Percentiles rank a stretch among this genome's conserved stretches.
phyloP scores from a whole-genome alignment of 2,113 vertebrate species.

The Potamarius usumacintae region DNA sequence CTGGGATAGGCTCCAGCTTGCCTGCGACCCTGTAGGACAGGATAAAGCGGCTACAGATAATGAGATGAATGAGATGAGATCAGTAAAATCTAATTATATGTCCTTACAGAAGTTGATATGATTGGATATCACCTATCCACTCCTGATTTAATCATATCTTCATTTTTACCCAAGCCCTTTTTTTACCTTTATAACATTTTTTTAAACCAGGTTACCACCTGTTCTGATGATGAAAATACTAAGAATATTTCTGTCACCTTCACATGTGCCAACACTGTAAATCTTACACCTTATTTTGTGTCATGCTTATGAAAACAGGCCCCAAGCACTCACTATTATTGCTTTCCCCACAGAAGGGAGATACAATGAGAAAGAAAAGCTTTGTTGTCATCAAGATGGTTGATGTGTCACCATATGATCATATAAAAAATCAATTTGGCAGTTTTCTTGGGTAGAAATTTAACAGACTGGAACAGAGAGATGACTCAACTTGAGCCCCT shows the following conservation, averaged over 20 bases:
- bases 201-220: background rate
- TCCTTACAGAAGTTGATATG: background rate
- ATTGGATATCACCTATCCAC: background rate
- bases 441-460: background rate
- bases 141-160: background rate
- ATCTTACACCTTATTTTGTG: background rate
- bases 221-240: background rate
- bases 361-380: background rate
- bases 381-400: background rate
- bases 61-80: background rate
- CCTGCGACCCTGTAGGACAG: no score
- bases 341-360: background rate
- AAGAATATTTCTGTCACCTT: background rate
- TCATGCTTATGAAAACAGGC: background rate
- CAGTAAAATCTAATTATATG: background rate
- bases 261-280: background rate
- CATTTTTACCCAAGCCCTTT: no score
- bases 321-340: background rate
- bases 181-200: background rate
- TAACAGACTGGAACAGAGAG: background rate
- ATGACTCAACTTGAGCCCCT: background rate
- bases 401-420: background rate
- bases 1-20: no score
- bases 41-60: no score
- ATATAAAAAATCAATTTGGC: background rate